Evolutionary conservation across 1,140 invertebrate species (phyloP).

Genomic region (Drosophila teissieri): DNA sequence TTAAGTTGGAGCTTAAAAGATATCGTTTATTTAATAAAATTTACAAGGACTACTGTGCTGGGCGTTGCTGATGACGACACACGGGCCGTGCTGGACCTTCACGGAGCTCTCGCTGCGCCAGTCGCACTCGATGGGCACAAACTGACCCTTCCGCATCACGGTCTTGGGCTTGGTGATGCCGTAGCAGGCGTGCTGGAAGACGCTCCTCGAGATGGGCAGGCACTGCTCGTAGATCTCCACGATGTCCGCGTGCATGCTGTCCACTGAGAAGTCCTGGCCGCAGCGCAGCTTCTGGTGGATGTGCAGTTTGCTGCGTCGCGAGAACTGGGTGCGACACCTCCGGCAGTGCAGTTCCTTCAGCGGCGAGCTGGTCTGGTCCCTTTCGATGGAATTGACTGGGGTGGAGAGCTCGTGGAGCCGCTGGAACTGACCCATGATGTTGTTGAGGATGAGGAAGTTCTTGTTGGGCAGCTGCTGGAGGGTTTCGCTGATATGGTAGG

Average conservation of each 20-base stretch:
- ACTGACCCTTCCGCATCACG: conserved; percentile 57
- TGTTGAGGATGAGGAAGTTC: conserved; percentile 66
- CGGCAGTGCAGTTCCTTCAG: conserved; percentile 35
- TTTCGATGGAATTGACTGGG: conserved; percentile 5
- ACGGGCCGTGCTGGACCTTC: conserved; percentile 61
- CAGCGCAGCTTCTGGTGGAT: conserved; percentile 65
- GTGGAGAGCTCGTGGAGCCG: conserved; percentile 55
- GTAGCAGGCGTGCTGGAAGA: conserved; percentile 60
- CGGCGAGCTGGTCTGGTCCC: conserved; percentile 9
- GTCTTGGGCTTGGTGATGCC: conserved; percentile 68
- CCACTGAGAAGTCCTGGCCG: conserved; percentile 64
- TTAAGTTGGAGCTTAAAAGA: conserved; percentile 12
- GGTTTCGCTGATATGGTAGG: conserved; percentile 65
- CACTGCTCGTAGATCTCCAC: conserved; percentile 70
- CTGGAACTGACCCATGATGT: conserved; percentile 58
- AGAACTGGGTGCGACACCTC: conserved; percentile 47
- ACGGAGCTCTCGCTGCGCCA: conserved; percentile 65
- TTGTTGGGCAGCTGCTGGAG: conserved; percentile 58
- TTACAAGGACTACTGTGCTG: conserved; percentile 58
- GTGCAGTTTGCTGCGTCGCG: conserved; percentile 39
- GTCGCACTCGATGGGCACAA: conserved; percentile 69
- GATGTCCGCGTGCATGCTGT: conserved; percentile 69
- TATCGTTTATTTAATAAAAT: conserved; percentile 46
- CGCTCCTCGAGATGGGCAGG: conserved; percentile 61
- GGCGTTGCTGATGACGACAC: conserved; percentile 66